Conservation (phyloP, 2,888 invertebrate genomes). For the Blastobasis lacticolella region DNA sequence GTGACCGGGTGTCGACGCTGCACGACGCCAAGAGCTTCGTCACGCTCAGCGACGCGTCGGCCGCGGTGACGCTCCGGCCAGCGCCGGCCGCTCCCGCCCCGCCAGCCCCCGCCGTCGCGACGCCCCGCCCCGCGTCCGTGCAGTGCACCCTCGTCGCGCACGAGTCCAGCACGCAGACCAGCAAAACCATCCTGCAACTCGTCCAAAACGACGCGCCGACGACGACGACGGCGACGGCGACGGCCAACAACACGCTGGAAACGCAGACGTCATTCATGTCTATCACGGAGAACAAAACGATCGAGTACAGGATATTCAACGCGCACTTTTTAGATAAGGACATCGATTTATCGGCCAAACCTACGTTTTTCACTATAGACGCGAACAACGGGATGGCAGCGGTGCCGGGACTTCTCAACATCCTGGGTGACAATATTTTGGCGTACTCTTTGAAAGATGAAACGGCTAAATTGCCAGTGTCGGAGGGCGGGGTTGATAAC, state of each 20-base stretch:
- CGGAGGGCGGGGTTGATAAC: conserved; percentile 28
- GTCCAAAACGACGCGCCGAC: conserved; percentile 39
- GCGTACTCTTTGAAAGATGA: conserved; percentile 6
- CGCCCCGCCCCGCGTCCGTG: conserved; percentile 20
- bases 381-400: background rate
- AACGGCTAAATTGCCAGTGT: conserved; percentile 34
- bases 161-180: conserved; percentile 72
- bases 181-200: conserved; percentile 71
- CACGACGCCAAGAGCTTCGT: conserved; percentile 25
- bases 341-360: too few species aligned
- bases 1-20: conserved; percentile 33
- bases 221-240: conserved; percentile 8
- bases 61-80: conserved; percentile 13
- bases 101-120: conserved; percentile 5
- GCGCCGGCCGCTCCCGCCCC: conserved; percentile 11
- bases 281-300: conserved; percentile 43
- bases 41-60: conserved; percentile 20
- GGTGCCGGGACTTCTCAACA: conserved; percentile 3
- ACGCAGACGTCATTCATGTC: conserved; percentile 61
- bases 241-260: conserved; percentile 34
- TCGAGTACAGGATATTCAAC: conserved; percentile 35
- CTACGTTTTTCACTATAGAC: too few species aligned
- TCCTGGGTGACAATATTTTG: conserved; percentile 8
- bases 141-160: conserved; percentile 31
- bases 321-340: too few species aligned